A percentile compares a stretch with the other conserved stretches of the same genome.
These are phyloP conservation scores for Lepidochrysops patricia DNA, from an alignment of 2,888 invertebrate genomes.

Conservation along the genomic window DNA sequence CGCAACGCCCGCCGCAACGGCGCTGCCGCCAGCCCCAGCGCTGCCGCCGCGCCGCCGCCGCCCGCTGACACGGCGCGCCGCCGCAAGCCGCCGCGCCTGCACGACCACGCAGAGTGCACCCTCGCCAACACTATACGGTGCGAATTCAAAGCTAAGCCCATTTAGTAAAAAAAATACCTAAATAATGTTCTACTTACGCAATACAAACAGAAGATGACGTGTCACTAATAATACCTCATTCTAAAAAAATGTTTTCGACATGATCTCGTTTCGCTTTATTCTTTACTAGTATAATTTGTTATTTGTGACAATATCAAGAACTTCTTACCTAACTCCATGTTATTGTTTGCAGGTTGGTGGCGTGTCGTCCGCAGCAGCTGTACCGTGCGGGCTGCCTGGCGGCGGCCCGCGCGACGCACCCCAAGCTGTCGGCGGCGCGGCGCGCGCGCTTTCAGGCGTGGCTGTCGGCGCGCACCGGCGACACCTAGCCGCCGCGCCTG, in stretches of 20 bases:
- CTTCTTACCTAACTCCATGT: too few relatives aligned
- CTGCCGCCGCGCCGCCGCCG: conserved; percentile 20
- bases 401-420: conserved; percentile 42
- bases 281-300: neutral
- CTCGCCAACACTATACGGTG: conserved; percentile 28
- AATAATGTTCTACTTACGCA: too few relatives aligned
- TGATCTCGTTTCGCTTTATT: neutral
- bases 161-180: too few relatives aligned
- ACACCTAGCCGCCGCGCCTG: conserved; percentile 4
- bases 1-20: conserved; percentile 30
- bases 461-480: conserved; percentile 28
- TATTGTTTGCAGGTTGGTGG: conserved; percentile 35
- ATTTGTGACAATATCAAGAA: too few relatives aligned
- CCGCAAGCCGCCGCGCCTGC: conserved; percentile 45
- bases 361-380: conserved; percentile 47
- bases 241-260: too few relatives aligned
- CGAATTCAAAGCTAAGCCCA: too few relatives aligned
- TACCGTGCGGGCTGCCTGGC: conserved; percentile 50
- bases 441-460: conserved; percentile 42
- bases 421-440: conserved; percentile 36
- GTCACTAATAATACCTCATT: too few relatives aligned
- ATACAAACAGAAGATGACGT: too few relatives aligned
- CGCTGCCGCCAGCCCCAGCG: conserved; percentile 16
- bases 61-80: conserved; percentile 25
- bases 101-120: conserved; percentile 41